These are phyloP conservation scores for Pelecanoides urinatrix DNA, from an alignment of 2,113 vertebrate species.

Conservation along the genomic window DNA sequence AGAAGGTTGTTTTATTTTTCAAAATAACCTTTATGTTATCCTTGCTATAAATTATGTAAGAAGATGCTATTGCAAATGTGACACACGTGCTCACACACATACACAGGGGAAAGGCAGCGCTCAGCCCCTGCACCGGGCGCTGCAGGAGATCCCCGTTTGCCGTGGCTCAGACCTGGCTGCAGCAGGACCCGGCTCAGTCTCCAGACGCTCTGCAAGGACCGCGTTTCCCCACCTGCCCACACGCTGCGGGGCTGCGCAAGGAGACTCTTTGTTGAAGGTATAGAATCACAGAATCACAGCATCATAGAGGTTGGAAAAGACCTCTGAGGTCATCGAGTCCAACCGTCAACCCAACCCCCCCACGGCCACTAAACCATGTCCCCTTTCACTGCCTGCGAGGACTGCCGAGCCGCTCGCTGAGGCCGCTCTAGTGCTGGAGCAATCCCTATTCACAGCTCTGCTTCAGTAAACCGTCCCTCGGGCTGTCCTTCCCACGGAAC, in stretches of 20 bases:
- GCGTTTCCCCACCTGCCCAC: not conserved
- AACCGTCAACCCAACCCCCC: too few species aligned
- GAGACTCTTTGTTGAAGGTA: rapidly evolving
- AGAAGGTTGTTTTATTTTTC: conserved; percentile 56
- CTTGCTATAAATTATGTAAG: conserved; percentile 48
- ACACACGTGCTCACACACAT: not conserved
- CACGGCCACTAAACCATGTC: too few species aligned
- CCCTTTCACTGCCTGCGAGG: not conserved
- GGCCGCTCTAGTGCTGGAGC: not conserved
- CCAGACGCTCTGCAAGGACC: too few species aligned
- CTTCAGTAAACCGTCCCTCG: not conserved
- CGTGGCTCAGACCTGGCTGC: not conserved
- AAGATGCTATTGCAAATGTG: conserved; percentile 4
- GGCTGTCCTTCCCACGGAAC: rapidly evolving
- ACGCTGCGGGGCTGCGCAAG: not conserved
- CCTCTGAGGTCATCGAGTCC: too few species aligned
- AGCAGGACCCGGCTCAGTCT: rapidly evolving
- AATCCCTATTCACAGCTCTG: not conserved
- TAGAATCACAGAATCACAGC: too few species aligned
- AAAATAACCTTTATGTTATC: conserved; percentile 59
- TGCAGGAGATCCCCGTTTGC: not conserved
- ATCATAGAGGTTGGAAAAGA: too few species aligned
- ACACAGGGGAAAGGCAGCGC: not conserved
- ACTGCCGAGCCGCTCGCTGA: not conserved
- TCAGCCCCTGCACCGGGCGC: not conserved